Base-by-base conservation (phyloP, 2,797 vertebrate genomes). In the Xenops minutus region DNA sequence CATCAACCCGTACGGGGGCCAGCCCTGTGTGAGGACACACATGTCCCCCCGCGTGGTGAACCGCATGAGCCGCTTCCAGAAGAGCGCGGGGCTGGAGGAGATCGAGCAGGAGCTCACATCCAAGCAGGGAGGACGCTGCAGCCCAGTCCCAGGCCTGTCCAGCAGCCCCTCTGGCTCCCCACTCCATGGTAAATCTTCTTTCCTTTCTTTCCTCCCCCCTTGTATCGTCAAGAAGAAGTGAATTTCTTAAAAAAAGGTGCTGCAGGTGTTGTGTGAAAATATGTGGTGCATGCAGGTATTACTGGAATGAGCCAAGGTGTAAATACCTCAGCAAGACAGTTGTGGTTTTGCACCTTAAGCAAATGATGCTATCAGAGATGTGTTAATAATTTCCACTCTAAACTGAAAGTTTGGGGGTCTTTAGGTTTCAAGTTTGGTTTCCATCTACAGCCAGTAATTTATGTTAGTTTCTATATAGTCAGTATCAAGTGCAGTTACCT, bases 11-110 rank as follows among this genome's bases (percentile, higher is more conserved):
- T 99, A 99, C 0, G 99, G 99, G 1, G 99, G 99, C 7, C 98
- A 98, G 66, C 99, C 99, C 41, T 99, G 99, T 5, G 99, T 99
- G 26, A 98, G 99, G n/a, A 99, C 99, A 0, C 99, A 99, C 95
- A 99, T 99, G 99, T 99, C 99, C 9, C 99, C 99, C 0, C 98
- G 99, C 2, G 99, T 99, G 44, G 99, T 99, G 67, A 99, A 99
- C 95, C 98, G 99, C 88, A 99, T 99, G 98, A 99, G 99, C 85
- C 99, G 99, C 81, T 99, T 99, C 96, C 99, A 99, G 94, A 99
- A 99, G 97, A 99, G 99, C 6, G 99, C 99, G 0, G 99, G 99
- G 36, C 97, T 99, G 93, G 99, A 99, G 96, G 99, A 99, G 96
- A 99, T 99, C 10, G 99, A 99, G 83, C 99, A 99, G 91, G 99